A percentile compares a stretch with the other conserved stretches of the same genome.
These are phyloP conservation scores for Plagodis dolabraria DNA, from an alignment of 2,888 invertebrate genomes.

Conservation along the genomic window DNA sequence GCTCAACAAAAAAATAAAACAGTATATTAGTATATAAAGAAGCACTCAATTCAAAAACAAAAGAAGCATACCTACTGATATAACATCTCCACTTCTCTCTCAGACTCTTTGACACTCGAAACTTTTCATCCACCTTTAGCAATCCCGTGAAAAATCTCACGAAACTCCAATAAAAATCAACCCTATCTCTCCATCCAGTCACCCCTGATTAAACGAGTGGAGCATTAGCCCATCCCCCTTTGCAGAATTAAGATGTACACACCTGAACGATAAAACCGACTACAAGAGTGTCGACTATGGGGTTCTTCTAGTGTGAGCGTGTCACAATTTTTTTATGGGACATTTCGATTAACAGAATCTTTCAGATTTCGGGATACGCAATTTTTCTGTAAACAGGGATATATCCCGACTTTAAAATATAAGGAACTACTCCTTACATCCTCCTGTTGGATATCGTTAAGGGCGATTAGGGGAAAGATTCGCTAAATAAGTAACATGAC, in stretches of 20 bases:
- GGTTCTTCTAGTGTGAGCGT: background rate
- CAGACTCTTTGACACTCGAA: constrained; percentile 7
- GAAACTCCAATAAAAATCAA: constrained; percentile 15
- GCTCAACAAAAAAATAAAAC: too few relatives aligned
- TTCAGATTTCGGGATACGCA: too few relatives aligned
- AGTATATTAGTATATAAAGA: too few relatives aligned
- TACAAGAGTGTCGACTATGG: background rate
- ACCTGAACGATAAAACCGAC: background rate
- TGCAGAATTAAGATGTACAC: background rate
- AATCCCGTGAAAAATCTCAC: constrained; percentile 8
- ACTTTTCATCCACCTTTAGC: constrained; percentile 10
- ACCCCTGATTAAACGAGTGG: constrained; percentile 13
- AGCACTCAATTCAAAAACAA: background rate
- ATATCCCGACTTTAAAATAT: too few relatives aligned
- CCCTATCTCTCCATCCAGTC: constrained; percentile 15
- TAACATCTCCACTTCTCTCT: background rate
- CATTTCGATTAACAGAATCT: too few relatives aligned
- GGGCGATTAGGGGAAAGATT: too few relatives aligned
- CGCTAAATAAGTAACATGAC: too few relatives aligned
- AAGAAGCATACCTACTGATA: background rate
- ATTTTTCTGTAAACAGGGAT: too few relatives aligned
- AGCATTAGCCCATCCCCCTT: constrained; percentile 16
- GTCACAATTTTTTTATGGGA: too few relatives aligned
- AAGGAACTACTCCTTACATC: too few relatives aligned
- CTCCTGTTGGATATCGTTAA: too few relatives aligned